Conservation (phyloP, 2,888 invertebrate genomes). For the Amphipoea lucens region DNA sequence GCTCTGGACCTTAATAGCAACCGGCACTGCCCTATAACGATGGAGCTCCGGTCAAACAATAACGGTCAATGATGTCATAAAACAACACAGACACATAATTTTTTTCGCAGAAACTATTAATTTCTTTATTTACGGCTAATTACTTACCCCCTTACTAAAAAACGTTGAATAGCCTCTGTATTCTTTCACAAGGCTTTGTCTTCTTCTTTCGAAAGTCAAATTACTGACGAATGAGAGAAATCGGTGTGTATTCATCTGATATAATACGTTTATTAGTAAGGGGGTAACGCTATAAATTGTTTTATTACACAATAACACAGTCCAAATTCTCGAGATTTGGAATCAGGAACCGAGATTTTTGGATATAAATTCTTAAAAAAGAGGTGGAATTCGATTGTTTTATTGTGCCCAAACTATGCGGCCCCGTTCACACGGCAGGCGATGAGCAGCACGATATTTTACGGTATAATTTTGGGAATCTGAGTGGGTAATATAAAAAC, state of each 20-base stretch:
- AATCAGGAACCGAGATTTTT: background rate
- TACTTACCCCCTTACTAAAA: background rate
- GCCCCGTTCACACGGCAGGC: background rate
- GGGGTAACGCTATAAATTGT: constrained; percentile 13
- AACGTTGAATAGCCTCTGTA: too few relatives aligned
- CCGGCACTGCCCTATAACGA: constrained; percentile 13
- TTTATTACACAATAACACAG: background rate
- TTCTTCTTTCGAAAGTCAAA: too few relatives aligned
- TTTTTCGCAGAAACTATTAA: constrained; percentile 28
- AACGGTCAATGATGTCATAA: constrained; percentile 36
- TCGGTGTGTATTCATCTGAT: too few relatives aligned
- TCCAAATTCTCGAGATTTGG: background rate
- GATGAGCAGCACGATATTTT: background rate
- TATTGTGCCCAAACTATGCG: constrained; percentile 1
- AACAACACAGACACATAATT: constrained; percentile 44
- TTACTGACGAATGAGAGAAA: too few relatives aligned
- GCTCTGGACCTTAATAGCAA: constrained; percentile 27
- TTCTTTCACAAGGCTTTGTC: too few relatives aligned
- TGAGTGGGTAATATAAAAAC: constrained; percentile 25
- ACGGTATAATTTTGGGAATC: constrained; percentile 7
- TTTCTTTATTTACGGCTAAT: constrained; percentile 28
- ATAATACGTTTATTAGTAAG: too few relatives aligned
- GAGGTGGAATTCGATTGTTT: background rate
- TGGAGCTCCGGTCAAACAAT: constrained; percentile 26
- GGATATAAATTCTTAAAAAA: background rate